Base-by-base conservation (phyloP, 2,797 vertebrate genomes). In the Cephalopachus bancanus region DNA sequence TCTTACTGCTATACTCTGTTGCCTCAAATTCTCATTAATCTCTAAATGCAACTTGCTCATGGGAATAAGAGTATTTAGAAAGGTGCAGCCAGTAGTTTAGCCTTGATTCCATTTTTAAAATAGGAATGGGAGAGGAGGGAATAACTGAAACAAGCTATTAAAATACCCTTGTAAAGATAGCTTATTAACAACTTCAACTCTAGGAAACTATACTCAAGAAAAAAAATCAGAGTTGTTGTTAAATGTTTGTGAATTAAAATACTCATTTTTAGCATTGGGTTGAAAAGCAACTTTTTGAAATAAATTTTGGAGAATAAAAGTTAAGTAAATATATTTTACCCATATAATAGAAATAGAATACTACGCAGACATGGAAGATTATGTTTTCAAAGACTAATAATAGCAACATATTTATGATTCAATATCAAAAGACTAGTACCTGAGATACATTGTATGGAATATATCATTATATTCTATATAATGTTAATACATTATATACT, bases 41-140 rank as follows among this genome's bases (percentile, higher is more conserved):
- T 71, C 83, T 59, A 65, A 78, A 49, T 65, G 55, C 49, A 90
- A 80, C n/a, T 86, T 93, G 81, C 97, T 94, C 22, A 9, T 16
- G n/a, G 60, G n/a, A 91, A 94, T 75, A 67, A 80, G 91, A 92
- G 51, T 79, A 79, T 89, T 96, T 64, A 44, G 67, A 74, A 95
- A 91, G 44, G 67, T 53, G 19, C 9, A 83, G 75, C 20, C 53
- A 86, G n/a, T n/a, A 33, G 30, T n/a, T 89, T 53, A 85, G 37
- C 60, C 62, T 92, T 79, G 19, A 79, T 59, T 93, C 72, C 91
- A n/a, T 28, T 86, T 92, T 37, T 76, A 79, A 89, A 89, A 92
- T 44, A 91, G 33, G 26, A 93, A 37, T 55, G 10, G 10, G 44
- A 16, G 11, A 49, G 2, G 3, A 19, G 1, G 2, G 87, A 62